Evolutionary conservation across 2,888 invertebrate species (phyloP), one percentile per base, ranked within the genome.

Genomic region (Torymus auratus): DNA sequence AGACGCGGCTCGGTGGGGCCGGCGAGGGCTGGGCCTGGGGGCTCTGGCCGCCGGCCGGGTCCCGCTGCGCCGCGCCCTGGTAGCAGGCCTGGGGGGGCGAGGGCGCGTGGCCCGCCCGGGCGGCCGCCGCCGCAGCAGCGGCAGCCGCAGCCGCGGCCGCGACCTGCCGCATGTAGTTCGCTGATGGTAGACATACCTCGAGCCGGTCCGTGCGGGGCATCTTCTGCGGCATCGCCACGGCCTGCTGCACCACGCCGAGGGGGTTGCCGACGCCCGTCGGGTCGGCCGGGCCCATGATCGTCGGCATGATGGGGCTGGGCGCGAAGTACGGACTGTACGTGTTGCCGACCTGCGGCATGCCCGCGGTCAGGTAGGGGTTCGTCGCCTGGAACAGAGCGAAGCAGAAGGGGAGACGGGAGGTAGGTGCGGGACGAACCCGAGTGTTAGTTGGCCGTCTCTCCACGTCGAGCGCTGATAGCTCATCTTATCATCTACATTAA

Each of bases 171-270:
- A 88, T 88, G 89, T 89, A 87, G 88, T 88, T 89, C 81, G 81
- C 70, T 80, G 28, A 28, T 28, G 82, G 82, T 82, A 88, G 88
- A 92, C 95, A 94, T 94, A 98, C 98, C 97, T 98, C 98, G 93
- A 98, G 95, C 93, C 98, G 95, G 93, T 98, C 98, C 91, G 97
- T 96, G 92, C 98, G 95, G 88, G 96, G 96, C 94, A 97, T 94
- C 93, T 98, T 98, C 93, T 97, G 97, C 93, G 97, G 96, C 88
- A 94, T 92, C 92, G 95, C 96, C 91, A 95, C 96, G 91, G 95
- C 95, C 93, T 96, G 96, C 92, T 94, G 96, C 92, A 94, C 95
- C 88, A 95, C 95, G 85, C 96, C 96, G 87, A 97, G 93, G 86
- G 96, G 96, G 89, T 96, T 96, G 88, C 95, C 96, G 85, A 95